phyloP scores from a whole-genome alignment of 1,140 invertebrate species.

The Formica selysi region DNA sequence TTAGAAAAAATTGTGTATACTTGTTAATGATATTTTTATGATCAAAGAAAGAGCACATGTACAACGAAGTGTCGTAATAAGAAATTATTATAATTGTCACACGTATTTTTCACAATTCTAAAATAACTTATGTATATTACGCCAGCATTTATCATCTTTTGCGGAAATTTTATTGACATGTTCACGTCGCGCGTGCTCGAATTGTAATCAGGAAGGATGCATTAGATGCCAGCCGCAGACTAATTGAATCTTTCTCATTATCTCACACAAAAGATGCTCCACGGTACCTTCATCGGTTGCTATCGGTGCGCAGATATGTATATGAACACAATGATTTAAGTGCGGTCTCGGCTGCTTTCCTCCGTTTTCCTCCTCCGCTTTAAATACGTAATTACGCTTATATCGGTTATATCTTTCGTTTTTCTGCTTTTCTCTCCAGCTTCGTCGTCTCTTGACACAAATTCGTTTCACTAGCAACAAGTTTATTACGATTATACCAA shows the following conservation, averaged over 20 bases:
- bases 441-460: not conserved
- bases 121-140: not conserved
- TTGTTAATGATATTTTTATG: not conserved
- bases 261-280: constrained; percentile 65
- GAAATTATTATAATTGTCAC: not conserved
- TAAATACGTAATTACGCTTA: constrained; percentile 44
- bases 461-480: constrained; percentile 42
- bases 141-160: not conserved
- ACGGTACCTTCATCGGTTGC: not conserved
- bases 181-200: constrained; percentile 17
- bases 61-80: not conserved
- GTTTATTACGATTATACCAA: constrained; percentile 35
- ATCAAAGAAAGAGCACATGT: not conserved
- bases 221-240: constrained; percentile 65
- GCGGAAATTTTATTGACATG: not conserved
- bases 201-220: constrained; percentile 47
- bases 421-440: constrained; percentile 33
- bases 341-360: not conserved
- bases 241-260: constrained; percentile 73
- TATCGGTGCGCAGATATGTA: constrained; percentile 39
- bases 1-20: constrained; percentile 11
- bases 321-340: constrained; percentile 40
- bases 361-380: not conserved
- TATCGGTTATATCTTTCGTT: constrained; percentile 1
- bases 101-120: not conserved